Conservation (phyloP, 2,888 invertebrate genomes). For the Lissocephala sabroskyi region DNA sequence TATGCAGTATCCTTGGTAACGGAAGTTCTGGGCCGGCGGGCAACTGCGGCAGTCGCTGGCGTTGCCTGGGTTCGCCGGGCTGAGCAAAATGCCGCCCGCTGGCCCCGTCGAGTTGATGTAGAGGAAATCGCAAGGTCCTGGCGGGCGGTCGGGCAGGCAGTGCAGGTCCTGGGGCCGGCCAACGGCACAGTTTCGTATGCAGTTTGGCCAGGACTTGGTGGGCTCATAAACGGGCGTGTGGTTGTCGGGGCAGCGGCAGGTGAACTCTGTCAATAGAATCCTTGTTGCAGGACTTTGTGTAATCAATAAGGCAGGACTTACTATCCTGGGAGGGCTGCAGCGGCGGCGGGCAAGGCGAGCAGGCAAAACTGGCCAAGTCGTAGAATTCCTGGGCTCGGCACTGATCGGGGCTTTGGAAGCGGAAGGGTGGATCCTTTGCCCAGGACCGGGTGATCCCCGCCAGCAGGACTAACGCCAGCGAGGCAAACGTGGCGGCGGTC, state of each 20-base stretch:
- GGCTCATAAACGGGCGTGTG: slow-evolving; percentile 56
- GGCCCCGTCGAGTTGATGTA: slow-evolving; percentile 61
- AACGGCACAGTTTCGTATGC: slow-evolving; percentile 45
- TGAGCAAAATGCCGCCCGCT: slow-evolving; percentile 37
- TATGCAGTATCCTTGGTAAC: slow-evolving; percentile 67
- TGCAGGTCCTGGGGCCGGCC: not conserved
- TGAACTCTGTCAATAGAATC: slow-evolving; percentile 68
- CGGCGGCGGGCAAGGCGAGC: slow-evolving; percentile 70
- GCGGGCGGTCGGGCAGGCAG: no score
- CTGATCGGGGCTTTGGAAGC: slow-evolving; percentile 43
- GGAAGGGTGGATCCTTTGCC: slow-evolving; percentile 30
- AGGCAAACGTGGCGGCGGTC: no score
- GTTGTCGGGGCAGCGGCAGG: slow-evolving; percentile 72
- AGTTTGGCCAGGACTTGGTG: slow-evolving; percentile 53
- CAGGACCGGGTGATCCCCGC: not conserved
- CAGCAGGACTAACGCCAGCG: slow-evolving; percentile 23
- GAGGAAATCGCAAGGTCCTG: slow-evolving; percentile 53
- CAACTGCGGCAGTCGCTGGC: slow-evolving; percentile 55
- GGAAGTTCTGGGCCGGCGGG: slow-evolving; percentile 60
- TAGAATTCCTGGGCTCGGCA: slow-evolving; percentile 74
- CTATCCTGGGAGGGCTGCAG: slow-evolving; percentile 53
- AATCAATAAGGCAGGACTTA: slow-evolving; percentile 60
- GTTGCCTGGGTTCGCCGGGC: slow-evolving; percentile 22
- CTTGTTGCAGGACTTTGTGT: slow-evolving; percentile 28
- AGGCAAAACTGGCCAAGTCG: slow-evolving; percentile 73